A percentile compares a stretch with the other conserved stretches of the same genome.
These are phyloP conservation scores for Cheilosia grossa DNA, from an alignment of 2,888 invertebrate genomes.

Conservation along the genomic window DNA sequence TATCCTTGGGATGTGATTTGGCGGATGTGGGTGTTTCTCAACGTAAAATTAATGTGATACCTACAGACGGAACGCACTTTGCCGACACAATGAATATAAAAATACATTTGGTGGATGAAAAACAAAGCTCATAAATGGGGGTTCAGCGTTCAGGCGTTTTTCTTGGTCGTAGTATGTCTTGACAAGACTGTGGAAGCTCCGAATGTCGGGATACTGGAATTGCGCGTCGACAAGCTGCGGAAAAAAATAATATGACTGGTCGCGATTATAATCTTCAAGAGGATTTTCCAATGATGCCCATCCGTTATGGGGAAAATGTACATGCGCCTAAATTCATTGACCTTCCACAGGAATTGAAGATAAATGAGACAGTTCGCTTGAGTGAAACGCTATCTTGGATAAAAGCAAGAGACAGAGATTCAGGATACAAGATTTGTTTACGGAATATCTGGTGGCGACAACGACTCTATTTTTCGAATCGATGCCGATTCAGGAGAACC, in stretches of 20 bases:
- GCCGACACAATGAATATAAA: conserved; percentile 92
- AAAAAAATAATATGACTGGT: conserved; percentile 89
- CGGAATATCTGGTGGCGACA: conserved; percentile 92
- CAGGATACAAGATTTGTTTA: conserved; percentile 95
- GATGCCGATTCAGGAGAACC: conserved; percentile 94
- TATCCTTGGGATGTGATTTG: conserved; percentile 93
- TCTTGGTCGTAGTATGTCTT: conserved; percentile 37
- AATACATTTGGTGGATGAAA: conserved; percentile 88
- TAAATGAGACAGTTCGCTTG: conserved; percentile 92
- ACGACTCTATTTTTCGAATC: conserved; percentile 92
- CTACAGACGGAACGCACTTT: conserved; percentile 96
- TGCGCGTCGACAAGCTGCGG: conserved; percentile 90
- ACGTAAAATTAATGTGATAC: conserved; percentile 92
- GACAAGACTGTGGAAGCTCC: conserved; percentile 85
- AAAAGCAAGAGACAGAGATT: conserved; percentile 92
- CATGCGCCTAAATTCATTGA: conserved; percentile 94
- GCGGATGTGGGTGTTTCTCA: conserved; percentile 88
- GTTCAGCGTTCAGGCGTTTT: conserved; percentile 77
- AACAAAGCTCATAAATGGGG: conserved; percentile 84
- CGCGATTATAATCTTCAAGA: conserved; percentile 85
- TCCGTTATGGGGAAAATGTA: conserved; percentile 93
- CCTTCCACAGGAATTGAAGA: conserved; percentile 91
- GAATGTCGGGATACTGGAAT: conserved; percentile 95
- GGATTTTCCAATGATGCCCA: conserved; percentile 87
- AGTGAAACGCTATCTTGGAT: conserved; percentile 90